phyloP scores from a whole-genome alignment of 2,888 invertebrate species.

The Cepaea hortensis region DNA sequence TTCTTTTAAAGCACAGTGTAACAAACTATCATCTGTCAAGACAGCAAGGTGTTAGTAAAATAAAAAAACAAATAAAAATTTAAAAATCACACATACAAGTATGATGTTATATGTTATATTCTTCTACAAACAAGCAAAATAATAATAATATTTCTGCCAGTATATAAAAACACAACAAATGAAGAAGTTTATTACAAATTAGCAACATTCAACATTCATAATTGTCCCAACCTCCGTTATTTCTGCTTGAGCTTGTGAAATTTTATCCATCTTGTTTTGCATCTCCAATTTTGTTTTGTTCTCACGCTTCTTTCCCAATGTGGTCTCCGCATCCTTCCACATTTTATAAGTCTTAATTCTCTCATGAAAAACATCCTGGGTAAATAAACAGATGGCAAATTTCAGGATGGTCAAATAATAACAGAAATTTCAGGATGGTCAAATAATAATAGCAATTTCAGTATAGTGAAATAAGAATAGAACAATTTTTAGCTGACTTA shows the following conservation, averaged over 20 bases:
- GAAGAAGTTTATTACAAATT: background rate
- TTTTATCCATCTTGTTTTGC: conserved; percentile 91
- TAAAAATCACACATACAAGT: too few species aligned
- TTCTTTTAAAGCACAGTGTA: too few species aligned
- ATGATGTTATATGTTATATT: too few species aligned
- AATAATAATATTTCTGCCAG: too few species aligned
- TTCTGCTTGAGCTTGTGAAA: conserved; percentile 91
- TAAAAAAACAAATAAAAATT: too few species aligned
- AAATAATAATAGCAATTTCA: background rate
- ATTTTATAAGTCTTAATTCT: conserved; percentile 92
- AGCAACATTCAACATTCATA: background rate
- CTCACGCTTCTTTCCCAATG: conserved; percentile 94
- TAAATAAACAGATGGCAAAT: conserved; percentile 17
- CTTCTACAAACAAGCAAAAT: too few species aligned
- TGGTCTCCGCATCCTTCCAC: conserved; percentile 97
- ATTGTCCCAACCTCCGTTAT: conserved; percentile 84
- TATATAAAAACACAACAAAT: background rate
- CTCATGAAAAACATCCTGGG: conserved; percentile 83
- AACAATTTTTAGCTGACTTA: too few species aligned
- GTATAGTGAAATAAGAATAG: background rate
- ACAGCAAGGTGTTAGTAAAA: too few species aligned
- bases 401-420: background rate
- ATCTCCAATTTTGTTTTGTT: conserved; percentile 93
- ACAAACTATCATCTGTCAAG: too few species aligned
- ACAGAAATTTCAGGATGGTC: background rate